Conservation (phyloP, 2,113 vertebrate genomes). For the Cathartes aura region DNA sequence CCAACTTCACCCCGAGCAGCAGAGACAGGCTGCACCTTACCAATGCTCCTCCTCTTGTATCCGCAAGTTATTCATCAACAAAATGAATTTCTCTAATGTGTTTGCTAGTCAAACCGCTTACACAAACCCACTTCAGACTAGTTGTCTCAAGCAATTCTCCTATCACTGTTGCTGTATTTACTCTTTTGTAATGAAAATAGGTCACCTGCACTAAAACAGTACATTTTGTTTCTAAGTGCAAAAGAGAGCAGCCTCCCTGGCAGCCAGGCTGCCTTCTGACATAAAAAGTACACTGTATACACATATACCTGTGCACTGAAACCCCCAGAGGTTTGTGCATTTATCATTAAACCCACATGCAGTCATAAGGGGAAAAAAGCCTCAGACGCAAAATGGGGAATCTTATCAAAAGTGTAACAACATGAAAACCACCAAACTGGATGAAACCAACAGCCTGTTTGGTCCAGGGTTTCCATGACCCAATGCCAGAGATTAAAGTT, state of each 20-base stretch:
- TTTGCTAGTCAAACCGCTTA: background rate
- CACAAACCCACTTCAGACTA: background rate
- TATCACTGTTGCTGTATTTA: background rate
- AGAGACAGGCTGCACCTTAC: background rate
- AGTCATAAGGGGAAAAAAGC: background rate
- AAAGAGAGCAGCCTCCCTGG: background rate
- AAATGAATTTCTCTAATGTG: background rate
- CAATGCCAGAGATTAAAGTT: background rate
- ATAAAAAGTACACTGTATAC: background rate
- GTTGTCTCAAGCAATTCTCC: background rate
- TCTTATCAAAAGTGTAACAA: background rate
- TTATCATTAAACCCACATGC: background rate
- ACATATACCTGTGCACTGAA: background rate
- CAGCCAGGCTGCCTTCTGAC: background rate
- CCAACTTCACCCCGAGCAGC: background rate
- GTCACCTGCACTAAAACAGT: background rate
- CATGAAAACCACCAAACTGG: background rate
- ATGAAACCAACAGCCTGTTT: background rate
- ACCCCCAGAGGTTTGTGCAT: background rate
- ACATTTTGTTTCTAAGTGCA: background rate
- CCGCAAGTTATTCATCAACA: background rate
- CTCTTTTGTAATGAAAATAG: constrained; percentile 12
- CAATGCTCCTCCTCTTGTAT: background rate
- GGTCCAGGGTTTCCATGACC: background rate
- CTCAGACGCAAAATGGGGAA: background rate